A percentile compares a stretch with the other conserved stretches of the same genome.
phyloP scores from a whole-genome alignment of 2,113 vertebrate genomes.

The Centropus unirufus region DNA sequence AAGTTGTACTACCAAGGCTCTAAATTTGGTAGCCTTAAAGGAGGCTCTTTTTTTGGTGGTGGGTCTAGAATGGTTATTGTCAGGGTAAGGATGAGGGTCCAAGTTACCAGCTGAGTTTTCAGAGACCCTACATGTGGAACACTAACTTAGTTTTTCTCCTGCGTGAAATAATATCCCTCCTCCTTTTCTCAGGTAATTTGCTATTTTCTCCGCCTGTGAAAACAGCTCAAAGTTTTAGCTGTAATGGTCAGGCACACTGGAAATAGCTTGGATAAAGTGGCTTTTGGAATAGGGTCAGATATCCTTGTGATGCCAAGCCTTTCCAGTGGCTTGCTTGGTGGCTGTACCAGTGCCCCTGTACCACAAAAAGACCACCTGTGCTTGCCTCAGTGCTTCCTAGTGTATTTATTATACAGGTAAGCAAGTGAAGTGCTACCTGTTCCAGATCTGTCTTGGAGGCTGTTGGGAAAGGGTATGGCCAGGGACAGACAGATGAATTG shows the following conservation, averaged over 20 bases:
- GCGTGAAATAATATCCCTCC: not conserved
- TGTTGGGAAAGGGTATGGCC: not conserved
- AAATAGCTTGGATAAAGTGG: not conserved
- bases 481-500: not conserved
- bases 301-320: not conserved
- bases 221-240: not conserved
- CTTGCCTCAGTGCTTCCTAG: not conserved
- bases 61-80: not conserved
- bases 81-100: not conserved
- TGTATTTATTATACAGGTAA: fast-evolving
- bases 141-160: not conserved
- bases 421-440: not conserved
- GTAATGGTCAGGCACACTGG: not conserved
- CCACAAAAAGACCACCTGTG: not conserved
- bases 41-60: not conserved
- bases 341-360: not conserved
- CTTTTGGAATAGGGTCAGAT: not conserved
- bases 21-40: not conserved
- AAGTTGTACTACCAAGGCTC: not conserved
- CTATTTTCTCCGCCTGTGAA: not conserved
- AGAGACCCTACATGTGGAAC: not conserved
- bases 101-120: not conserved
- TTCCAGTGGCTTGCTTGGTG: not conserved
- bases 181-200: not conserved
- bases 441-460: not conserved